phyloP scores from a whole-genome alignment of 2,888 invertebrate species.

The Drosophila borborema region DNA sequence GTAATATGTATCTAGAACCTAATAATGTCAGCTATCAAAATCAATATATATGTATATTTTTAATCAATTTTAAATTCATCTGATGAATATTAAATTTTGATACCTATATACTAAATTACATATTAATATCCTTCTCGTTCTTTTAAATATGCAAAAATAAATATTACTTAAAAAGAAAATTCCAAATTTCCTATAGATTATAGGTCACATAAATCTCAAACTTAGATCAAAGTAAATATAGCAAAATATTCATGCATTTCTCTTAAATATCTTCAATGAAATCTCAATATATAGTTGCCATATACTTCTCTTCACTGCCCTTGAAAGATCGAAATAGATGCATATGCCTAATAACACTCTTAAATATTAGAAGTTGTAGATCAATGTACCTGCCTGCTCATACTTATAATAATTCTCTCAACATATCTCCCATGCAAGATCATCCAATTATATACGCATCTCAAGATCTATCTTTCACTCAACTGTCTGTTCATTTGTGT shows the following conservation, averaged over 20 bases:
- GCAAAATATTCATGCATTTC: background rate
- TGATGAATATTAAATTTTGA: too few relatives aligned
- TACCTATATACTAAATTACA: too few relatives aligned
- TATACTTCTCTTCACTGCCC: too few relatives aligned
- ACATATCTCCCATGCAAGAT: background rate
- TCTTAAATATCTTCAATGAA: background rate
- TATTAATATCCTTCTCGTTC: too few relatives aligned
- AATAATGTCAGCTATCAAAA: too few relatives aligned
- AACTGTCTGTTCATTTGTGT: constrained; percentile 5
- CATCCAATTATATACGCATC: background rate
- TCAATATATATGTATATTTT: too few relatives aligned
- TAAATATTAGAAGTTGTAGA: background rate
- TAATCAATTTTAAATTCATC: too few relatives aligned
- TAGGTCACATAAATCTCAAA: too few relatives aligned
- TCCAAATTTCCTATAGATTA: too few relatives aligned
- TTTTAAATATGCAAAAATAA: too few relatives aligned
- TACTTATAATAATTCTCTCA: background rate
- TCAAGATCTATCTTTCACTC: constrained; percentile 16
- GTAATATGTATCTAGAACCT: too few relatives aligned
- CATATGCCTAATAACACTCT: background rate
- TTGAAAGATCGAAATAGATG: background rate
- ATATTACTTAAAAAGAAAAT: too few relatives aligned
- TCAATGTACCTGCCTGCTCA: background rate
- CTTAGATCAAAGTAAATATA: background rate
- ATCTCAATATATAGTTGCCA: background rate